phyloP scores from a whole-genome alignment of 2,113 vertebrate species.

The Sapajus apella region DNA sequence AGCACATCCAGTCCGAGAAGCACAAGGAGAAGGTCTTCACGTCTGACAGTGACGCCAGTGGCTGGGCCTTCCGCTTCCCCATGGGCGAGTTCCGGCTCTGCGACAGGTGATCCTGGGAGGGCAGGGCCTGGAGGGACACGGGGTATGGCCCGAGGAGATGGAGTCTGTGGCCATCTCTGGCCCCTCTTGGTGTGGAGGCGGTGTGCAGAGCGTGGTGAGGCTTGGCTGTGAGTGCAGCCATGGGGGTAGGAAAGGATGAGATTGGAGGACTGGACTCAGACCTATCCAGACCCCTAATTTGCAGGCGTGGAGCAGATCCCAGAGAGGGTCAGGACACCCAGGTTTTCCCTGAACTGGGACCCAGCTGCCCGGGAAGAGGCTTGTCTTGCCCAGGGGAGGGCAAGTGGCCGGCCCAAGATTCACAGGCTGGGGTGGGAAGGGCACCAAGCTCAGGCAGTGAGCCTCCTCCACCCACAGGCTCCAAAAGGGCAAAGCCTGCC shows the following conservation, averaged over 20 bases:
- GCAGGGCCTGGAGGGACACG: not conserved
- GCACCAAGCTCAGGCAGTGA: not conserved
- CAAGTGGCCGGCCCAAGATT: fast-evolving
- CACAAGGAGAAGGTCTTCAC: conserved; percentile 97
- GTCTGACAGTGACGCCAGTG: conserved; percentile 91
- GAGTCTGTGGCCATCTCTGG: not conserved
- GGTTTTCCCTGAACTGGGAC: not conserved
- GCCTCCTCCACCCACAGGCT: conserved; percentile 77
- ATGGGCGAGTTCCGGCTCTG: conserved; percentile 89
- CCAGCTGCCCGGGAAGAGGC: not conserved
- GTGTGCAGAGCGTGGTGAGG: fast-evolving
- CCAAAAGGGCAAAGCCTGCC: conserved; percentile 88
- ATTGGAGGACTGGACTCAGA: not conserved
- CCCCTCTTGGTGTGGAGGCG: not conserved
- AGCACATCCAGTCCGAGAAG: conserved; percentile 95
- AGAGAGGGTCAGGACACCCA: not conserved
- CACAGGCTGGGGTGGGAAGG: not conserved
- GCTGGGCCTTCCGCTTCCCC: conserved; percentile 95
- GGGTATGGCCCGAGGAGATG: too few relatives aligned
- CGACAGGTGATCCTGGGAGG: conserved; percentile 84
- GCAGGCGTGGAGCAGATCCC: not conserved
- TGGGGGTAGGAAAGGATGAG: not conserved
- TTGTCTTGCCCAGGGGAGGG: too few relatives aligned
- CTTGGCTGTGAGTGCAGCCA: not conserved
- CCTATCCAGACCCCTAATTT: not conserved